Evolutionary conservation across 1,140 invertebrate species (phyloP), one percentile per base, ranked within the genome.

Genomic region (Zaprionus davidi): DNA sequence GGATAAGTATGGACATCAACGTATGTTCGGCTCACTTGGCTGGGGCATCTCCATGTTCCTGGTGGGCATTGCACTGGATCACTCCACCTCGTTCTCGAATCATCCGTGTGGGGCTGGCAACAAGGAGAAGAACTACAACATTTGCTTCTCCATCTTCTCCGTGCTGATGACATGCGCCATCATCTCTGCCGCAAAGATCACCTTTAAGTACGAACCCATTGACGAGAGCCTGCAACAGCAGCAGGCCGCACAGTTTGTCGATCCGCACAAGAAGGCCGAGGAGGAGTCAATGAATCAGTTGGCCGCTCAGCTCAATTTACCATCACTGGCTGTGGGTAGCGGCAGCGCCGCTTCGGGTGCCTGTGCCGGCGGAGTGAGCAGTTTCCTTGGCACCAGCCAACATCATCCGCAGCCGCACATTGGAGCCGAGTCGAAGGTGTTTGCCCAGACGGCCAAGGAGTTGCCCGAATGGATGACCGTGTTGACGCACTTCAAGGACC

Each of bases 1-100:
- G 36, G 97, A 97, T 79, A 95, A 95, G 79, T 99, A 99, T 92
- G 98, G 98, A 0, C 96, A 98, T 78, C 98, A 99, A 93, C 95
- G 99, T 78, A 99, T 99, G 98, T 99, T 99, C 92, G 99, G 99
- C 1, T 99, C 98, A 31, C 93, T 99, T 55, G 99, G 99, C 22
- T 99, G 98, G 99, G 99, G 98, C 31, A 93, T 99, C 70, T 97
- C 98, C 12, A 99, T 99, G 99, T 99, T 99, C 93, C 97, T 99
- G 91, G 98, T 99, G 53, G 99, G 99, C 41, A 98, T 99, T 78
- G 98, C 98, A n/a, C 94, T 99, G 46, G 99, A 99, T 93, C 98
- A 99, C 91, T 99, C 98, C 92, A 99, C 95, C 76, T 96, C 94
- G 84, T 99, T 97, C 94, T 97, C 95, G 12, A 95, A 96, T 79